These are phyloP conservation scores for Melopsittacus undulatus DNA, from an alignment of 2,797 vertebrate species.

Conservation along the genomic window DNA sequence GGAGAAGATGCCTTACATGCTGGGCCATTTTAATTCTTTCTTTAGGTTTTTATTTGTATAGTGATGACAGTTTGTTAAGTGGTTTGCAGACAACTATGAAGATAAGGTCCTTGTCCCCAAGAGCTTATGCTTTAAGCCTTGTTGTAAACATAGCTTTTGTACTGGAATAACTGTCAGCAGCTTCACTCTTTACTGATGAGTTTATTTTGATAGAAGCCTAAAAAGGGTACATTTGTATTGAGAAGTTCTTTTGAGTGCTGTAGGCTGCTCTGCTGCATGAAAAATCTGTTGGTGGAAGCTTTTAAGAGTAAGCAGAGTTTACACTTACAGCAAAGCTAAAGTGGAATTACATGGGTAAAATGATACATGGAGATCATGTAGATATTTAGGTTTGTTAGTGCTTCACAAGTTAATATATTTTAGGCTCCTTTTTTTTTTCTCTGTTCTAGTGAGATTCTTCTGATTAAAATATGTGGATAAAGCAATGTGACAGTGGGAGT, in stretches of 20 bases:
- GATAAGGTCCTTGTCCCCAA: background rate
- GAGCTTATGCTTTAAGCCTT: background rate
- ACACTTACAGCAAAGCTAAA: background rate
- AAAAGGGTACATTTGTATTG: background rate
- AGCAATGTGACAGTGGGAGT: background rate
- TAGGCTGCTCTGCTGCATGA: background rate
- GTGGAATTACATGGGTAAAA: background rate
- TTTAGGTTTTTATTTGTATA: background rate
- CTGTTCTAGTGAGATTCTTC: background rate
- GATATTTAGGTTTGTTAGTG: background rate
- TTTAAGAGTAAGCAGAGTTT: background rate
- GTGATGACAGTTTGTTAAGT: background rate
- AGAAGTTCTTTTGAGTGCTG: background rate
- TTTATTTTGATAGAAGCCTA: background rate
- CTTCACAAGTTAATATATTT: background rate
- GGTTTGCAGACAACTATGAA: background rate
- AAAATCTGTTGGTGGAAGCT: background rate
- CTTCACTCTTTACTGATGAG: background rate
- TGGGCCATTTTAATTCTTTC: background rate
- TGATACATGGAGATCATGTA: background rate
- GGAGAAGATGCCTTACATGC: background rate
- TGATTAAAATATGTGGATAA: background rate
- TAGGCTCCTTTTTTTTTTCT: fast-evolving
- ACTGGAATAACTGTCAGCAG: background rate
- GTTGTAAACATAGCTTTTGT: background rate